These are phyloP conservation scores for Neodon shergylaensis DNA, from an alignment of 2,113 vertebrate genomes.

Conservation along the genomic window DNA sequence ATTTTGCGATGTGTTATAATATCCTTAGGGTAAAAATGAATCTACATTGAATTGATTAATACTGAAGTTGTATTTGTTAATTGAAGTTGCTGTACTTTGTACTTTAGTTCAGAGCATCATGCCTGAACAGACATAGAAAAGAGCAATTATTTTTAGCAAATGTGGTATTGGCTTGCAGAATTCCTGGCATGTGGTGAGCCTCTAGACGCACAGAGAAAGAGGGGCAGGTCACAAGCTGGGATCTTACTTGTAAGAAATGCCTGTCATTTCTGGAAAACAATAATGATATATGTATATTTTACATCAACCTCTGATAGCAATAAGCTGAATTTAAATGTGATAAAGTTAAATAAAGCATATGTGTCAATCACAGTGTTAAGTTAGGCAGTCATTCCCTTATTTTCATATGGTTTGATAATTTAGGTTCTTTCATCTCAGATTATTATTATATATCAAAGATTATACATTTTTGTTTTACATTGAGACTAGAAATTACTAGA, in stretches of 20 bases:
- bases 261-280: conserved; percentile 57
- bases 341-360: conserved; percentile 36
- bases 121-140: conserved; percentile 64
- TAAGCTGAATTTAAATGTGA: conserved; percentile 41
- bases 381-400: neutral
- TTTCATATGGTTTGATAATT: conserved; percentile 39
- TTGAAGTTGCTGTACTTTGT: conserved; percentile 72
- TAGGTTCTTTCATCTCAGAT: neutral
- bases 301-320: neutral
- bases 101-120: conserved; percentile 59
- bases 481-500: conserved; percentile 16
- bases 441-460: neutral
- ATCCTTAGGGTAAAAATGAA: no score
- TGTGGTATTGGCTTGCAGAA: conserved; percentile 22
- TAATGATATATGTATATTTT: conserved; percentile 48
- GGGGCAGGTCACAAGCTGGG: neutral
- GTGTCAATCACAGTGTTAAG: conserved; percentile 11
- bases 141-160: conserved; percentile 75
- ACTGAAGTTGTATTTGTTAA: conserved; percentile 66
- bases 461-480: neutral
- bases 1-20: no score
- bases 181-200: neutral
- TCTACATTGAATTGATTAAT: conserved; percentile 68
- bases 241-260: conserved; percentile 9
- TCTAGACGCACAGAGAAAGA: neutral